Evolutionary conservation across 2,888 invertebrate genomes (phyloP).

Genomic region (Lochmaea capreae): DNA sequence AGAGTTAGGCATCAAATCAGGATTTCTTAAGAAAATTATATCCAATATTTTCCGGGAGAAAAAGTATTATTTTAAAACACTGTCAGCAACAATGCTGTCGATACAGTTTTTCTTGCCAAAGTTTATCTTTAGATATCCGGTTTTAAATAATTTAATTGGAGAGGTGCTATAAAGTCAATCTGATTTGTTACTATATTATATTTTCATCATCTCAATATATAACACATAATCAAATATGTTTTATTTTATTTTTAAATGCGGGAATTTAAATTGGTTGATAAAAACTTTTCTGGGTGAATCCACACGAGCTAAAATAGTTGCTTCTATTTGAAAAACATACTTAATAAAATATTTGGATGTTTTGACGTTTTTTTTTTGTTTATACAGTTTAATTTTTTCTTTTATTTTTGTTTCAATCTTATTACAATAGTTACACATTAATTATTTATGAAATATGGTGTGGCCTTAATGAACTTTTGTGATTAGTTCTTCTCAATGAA

Average conservation of each 20-base stretch:
- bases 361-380: background rate
- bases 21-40: too few relatives aligned
- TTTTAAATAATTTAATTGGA: background rate
- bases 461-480: background rate
- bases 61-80: background rate
- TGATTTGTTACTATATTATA: constrained; percentile 1
- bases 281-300: background rate
- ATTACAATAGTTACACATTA: too few relatives aligned
- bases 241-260: background rate
- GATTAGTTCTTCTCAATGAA: constrained; percentile 2
- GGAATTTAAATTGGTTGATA: background rate
- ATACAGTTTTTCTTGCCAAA: background rate
- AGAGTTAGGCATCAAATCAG: too few relatives aligned
- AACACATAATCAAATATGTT: background rate
- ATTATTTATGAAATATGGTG: background rate
- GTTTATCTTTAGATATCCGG: constrained; percentile 4
- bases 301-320: background rate
- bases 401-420: too few relatives aligned
- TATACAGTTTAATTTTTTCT: background rate
- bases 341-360: too few relatives aligned
- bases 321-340: background rate
- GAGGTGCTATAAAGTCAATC: background rate
- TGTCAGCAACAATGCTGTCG: background rate
- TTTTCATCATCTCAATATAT: background rate
- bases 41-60: too few relatives aligned